Conservation (phyloP, 2,888 invertebrate species). For the Rhyacophila evoluta region DNA sequence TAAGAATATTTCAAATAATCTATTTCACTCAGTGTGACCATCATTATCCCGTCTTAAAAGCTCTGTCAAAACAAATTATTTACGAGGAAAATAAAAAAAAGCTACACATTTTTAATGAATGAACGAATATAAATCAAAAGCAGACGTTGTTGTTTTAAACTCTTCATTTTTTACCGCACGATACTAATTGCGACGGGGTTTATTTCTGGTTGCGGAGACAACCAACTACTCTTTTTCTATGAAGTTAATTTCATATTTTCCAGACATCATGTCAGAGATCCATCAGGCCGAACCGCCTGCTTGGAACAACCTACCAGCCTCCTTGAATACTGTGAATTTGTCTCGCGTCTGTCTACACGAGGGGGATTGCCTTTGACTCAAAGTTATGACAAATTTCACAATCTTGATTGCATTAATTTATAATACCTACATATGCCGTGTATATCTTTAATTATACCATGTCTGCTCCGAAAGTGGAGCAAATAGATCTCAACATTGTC, state of each 20-base stretch:
- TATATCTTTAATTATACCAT: too few species aligned
- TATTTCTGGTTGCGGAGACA: slow-evolving; percentile 29
- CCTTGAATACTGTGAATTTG: slow-evolving; percentile 45
- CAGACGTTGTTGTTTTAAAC: slow-evolving; percentile 30
- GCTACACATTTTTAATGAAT: background rate
- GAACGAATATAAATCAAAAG: slow-evolving; percentile 35
- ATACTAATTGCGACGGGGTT: slow-evolving; percentile 38
- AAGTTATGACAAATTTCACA: too few species aligned
- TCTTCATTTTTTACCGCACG: slow-evolving; percentile 35
- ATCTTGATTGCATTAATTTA: too few species aligned
- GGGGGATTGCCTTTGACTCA: too few species aligned
- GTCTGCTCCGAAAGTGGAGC: too few species aligned
- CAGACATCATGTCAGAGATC: slow-evolving; percentile 20
- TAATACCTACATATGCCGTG: too few species aligned
- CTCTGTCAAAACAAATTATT: background rate
- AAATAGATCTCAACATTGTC: too few species aligned
- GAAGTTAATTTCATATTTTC: slow-evolving; percentile 35
- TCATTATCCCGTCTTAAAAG: background rate
- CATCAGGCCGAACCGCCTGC: slow-evolving; percentile 29
- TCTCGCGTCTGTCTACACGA: slow-evolving; percentile 39
- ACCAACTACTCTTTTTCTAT: slow-evolving; percentile 30
- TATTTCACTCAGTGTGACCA: too few species aligned
- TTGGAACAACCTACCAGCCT: slow-evolving; percentile 28
- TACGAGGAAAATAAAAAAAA: background rate
- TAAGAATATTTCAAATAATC: too few species aligned